phyloP scores from a whole-genome alignment of 2,113 vertebrate species.

The Myiopsitta monachus region DNA sequence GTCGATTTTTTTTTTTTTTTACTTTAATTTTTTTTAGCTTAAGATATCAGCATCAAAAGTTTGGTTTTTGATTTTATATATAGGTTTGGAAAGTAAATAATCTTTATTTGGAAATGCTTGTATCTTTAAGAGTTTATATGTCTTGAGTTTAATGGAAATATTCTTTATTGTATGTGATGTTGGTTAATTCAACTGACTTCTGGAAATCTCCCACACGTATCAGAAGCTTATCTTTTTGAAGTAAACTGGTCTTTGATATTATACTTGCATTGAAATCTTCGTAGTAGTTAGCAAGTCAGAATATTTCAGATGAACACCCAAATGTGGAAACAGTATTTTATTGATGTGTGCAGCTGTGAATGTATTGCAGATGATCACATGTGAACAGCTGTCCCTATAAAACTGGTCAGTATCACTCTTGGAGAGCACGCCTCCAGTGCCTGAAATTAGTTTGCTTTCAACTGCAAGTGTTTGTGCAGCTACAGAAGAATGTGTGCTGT shows the following conservation, averaged over 20 bases:
- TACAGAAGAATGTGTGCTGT: not conserved
- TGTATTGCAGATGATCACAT: not conserved
- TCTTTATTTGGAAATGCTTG: not conserved
- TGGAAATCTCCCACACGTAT: not conserved
- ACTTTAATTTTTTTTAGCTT: not conserved
- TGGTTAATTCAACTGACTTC: not conserved
- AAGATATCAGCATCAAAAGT: not conserved
- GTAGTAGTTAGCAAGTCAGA: not conserved
- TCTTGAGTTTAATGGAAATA: not conserved
- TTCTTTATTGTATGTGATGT: not conserved
- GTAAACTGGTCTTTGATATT: not conserved
- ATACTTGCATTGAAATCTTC: fast-evolving
- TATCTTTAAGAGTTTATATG: not conserved
- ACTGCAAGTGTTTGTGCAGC: not conserved
- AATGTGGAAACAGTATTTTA: not conserved
- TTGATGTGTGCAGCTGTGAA: too few relatives aligned
- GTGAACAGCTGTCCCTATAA: not conserved
- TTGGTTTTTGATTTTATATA: fast-evolving
- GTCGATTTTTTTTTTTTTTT: not conserved
- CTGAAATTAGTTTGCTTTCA: not conserved
- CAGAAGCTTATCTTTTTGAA: not conserved
- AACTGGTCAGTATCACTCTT: not conserved
- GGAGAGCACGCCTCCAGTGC: not conserved
- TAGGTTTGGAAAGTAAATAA: not conserved
- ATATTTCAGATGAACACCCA: not conserved